A percentile compares a stretch with the other conserved stretches of the same genome.
phyloP scores from a whole-genome alignment of 2,113 vertebrate species.

The Centropristis striata region DNA sequence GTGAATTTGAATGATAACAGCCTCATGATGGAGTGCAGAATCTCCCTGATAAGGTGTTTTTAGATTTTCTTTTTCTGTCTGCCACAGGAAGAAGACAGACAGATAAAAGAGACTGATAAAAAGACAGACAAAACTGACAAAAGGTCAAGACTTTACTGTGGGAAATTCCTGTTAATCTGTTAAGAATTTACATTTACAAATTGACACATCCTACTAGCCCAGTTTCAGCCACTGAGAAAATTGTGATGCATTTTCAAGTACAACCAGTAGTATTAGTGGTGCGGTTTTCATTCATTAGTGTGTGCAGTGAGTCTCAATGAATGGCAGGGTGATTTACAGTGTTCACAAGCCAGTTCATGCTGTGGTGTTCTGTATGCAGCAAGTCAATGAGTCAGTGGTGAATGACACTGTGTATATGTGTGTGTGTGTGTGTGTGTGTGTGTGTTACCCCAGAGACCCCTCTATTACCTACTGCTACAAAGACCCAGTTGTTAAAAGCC shows the following conservation, averaged over 20 bases:
- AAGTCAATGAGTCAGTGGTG: slow-evolving; percentile 64
- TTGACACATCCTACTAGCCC: background rate
- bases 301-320: slow-evolving; percentile 37
- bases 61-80: slow-evolving; percentile 22
- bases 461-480: slow-evolving; percentile 67
- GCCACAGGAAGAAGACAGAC: background rate
- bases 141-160: background rate
- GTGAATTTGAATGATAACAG: slow-evolving; percentile 41
- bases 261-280: slow-evolving; percentile 32
- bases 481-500: slow-evolving; percentile 61
- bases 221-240: slow-evolving; percentile 32
- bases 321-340: slow-evolving; percentile 64
- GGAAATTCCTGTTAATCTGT: background rate
- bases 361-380: slow-evolving; percentile 60
- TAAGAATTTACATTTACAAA: slow-evolving; percentile 15
- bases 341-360: slow-evolving; percentile 44
- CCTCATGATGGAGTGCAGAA: slow-evolving; percentile 16
- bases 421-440: slow-evolving; percentile 48
- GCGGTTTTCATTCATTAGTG: slow-evolving; percentile 36
- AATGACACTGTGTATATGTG: slow-evolving; percentile 58
- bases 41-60: background rate
- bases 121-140: background rate
- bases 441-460: slow-evolving; percentile 65
- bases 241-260: slow-evolving; percentile 36
- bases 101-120: background rate